These are phyloP conservation scores for Nomada hirtipes DNA, from an alignment of 2,888 invertebrate genomes.

Conservation along the genomic window DNA sequence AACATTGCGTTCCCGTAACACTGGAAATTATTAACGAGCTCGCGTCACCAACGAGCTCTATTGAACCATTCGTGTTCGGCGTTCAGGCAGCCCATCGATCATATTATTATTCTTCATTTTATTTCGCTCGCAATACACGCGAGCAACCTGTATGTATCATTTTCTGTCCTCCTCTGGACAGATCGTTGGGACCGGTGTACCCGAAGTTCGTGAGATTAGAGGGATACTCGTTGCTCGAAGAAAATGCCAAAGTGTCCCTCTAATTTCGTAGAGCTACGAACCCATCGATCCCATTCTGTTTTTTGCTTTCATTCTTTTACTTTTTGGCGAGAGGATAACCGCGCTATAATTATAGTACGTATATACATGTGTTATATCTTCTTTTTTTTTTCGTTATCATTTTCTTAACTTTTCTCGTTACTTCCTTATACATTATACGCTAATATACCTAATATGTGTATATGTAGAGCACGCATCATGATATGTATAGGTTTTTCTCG, in stretches of 20 bases:
- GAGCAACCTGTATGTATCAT: background rate
- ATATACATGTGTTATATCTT: constrained; percentile 42
- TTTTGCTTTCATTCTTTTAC: background rate
- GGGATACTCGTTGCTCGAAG: constrained; percentile 19
- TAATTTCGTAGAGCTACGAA: constrained; percentile 21
- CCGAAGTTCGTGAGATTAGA: constrained; percentile 20
- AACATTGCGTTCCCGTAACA: constrained; percentile 36
- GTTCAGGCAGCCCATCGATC: constrained; percentile 56
- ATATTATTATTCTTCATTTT: background rate
- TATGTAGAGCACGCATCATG: constrained; percentile 78
- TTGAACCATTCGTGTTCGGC: constrained; percentile 48
- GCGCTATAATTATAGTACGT: constrained; percentile 38
- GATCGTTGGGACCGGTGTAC: background rate
- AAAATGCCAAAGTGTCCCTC: constrained; percentile 26
- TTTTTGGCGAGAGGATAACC: constrained; percentile 34
- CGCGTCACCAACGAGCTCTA: constrained; percentile 19
- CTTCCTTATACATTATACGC: constrained; percentile 48
- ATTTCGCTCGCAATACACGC: background rate
- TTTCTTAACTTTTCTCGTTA: constrained; percentile 22
- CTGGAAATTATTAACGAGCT: constrained; percentile 30
- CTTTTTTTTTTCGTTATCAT: constrained; percentile 14
- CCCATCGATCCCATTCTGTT: constrained; percentile 15
- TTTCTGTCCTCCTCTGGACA: background rate
- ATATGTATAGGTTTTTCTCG: constrained; percentile 81
- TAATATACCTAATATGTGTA: constrained; percentile 50